Base-by-base conservation (phyloP, 2,113 vertebrate genomes). In the Cottus gobio region DNA sequence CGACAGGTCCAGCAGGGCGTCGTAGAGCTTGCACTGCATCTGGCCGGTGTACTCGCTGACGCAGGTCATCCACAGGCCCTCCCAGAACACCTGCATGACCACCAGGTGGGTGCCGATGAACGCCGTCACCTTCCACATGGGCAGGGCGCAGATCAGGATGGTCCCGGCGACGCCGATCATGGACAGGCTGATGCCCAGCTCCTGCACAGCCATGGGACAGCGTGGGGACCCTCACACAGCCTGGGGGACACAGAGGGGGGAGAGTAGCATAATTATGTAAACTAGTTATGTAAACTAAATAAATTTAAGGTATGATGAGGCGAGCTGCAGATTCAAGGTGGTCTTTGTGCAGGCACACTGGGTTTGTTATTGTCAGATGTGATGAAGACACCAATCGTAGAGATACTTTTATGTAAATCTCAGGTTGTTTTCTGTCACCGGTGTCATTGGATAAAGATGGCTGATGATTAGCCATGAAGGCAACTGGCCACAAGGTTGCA, bases 11-110 rank as follows among this genome's bases (percentile, higher is more conserved):
- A 96, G 90, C 71, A 97, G 81, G 3, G 96, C 96, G 39, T 96
- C 96, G 0, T 97, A 97, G 22, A 87, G 90, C 82, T 96, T 97
- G 82, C 96, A 97, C 90, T 97, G 97, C 94, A 96, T 93, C 93
- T 96, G 96, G 3, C 97, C 96, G 0, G 96, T 96, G 93, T 93
- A 95, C 78, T 97, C 95, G 0, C 93, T 95, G 69, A 96, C 95
- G 0, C 97, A 97, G 76, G 92, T 96, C 96, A 97, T 96, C 96
- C 96, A 97, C 83, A 97, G 70, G 58, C 96, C 97, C 34, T 97
- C 96, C 95, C 95, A 96, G 93, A 96, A 96, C 71, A 96, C 95
- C 94, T 97, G 97, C 48, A 96, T 95, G 84, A 95, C 95, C 87
- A 96, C 95, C 31, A 96, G 95, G 75, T 96, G 96, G 68, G 95